Percentiles rank a stretch among this genome's conserved stretches.
These are phyloP conservation scores for Battus philenor DNA, from an alignment of 1,140 invertebrate species.

Conservation along the genomic window DNA sequence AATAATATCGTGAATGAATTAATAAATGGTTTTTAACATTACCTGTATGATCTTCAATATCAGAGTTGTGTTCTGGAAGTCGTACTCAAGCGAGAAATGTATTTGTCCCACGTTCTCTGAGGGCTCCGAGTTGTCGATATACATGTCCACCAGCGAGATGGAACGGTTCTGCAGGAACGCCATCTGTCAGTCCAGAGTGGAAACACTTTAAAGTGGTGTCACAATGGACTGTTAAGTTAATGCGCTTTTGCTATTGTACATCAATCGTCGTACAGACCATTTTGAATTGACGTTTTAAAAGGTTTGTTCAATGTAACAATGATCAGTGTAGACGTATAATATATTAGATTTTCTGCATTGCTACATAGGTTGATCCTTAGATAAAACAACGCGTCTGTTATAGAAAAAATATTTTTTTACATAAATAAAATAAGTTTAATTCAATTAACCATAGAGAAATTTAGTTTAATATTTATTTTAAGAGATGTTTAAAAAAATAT, in stretches of 20 bases:
- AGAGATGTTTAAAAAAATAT: too few relatives aligned
- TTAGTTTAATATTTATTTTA: too few relatives aligned
- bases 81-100: conserved; percentile 96
- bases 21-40: conserved; percentile 5
- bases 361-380: too few relatives aligned
- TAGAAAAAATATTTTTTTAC: too few relatives aligned
- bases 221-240: conserved; percentile 12
- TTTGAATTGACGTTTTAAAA: too few relatives aligned
- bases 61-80: conserved; percentile 95
- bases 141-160: conserved; percentile 95
- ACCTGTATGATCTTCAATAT: conserved; percentile 94
- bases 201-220: conserved; percentile 18
- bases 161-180: conserved; percentile 91
- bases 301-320: too few relatives aligned
- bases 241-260: conserved; percentile 8
- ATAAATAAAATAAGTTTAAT: too few relatives aligned
- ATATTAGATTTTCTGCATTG: too few relatives aligned
- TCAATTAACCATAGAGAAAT: too few relatives aligned
- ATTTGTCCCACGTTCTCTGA: conserved; percentile 95
- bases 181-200: conserved; percentile 66
- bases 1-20: too few relatives aligned
- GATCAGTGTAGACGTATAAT: too few relatives aligned
- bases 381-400: too few relatives aligned
- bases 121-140: conserved; percentile 93
- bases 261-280: conserved; percentile 1